Conservation (phyloP, 1,140 invertebrate species). For the Triops cancriformis region DNA sequence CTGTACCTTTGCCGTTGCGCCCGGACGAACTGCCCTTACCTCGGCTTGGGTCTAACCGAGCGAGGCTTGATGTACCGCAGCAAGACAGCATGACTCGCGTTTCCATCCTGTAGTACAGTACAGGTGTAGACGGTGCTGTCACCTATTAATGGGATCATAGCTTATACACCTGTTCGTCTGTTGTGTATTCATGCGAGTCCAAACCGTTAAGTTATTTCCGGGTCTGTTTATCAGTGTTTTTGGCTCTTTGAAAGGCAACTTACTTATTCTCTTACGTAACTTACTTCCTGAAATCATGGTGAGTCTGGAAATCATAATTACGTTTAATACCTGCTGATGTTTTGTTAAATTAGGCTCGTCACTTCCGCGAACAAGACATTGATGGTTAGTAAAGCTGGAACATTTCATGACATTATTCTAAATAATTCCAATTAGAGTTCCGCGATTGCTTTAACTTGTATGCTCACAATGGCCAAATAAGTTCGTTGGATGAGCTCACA, state of each 20-base stretch:
- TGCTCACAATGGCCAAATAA: constrained; percentile 70
- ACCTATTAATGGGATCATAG: background rate
- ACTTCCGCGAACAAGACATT: constrained; percentile 44
- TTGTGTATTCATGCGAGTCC: background rate
- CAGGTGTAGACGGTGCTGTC: no score
- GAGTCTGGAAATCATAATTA: background rate
- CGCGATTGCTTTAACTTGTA: constrained; percentile 90
- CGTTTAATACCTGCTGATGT: background rate
- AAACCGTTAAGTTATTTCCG: background rate
- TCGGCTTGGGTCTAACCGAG: no score
- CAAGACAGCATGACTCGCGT: no score
- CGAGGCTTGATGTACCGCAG: no score
- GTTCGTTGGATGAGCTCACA: constrained; percentile 77
- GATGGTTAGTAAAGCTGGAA: constrained; percentile 39
- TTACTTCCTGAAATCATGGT: background rate
- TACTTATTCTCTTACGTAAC: no score
- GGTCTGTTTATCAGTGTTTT: constrained; percentile 1
- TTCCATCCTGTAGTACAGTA: no score
- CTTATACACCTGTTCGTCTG: background rate
- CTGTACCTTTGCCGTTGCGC: no score
- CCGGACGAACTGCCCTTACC: no score
- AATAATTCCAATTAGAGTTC: constrained; percentile 61
- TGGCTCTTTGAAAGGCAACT: background rate
- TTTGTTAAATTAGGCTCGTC: constrained; percentile 38
- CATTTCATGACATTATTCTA: background rate